These are phyloP conservation scores for Sarcophaga peregrina DNA, from an alignment of 1,140 invertebrate genomes.

Conservation along the genomic window DNA sequence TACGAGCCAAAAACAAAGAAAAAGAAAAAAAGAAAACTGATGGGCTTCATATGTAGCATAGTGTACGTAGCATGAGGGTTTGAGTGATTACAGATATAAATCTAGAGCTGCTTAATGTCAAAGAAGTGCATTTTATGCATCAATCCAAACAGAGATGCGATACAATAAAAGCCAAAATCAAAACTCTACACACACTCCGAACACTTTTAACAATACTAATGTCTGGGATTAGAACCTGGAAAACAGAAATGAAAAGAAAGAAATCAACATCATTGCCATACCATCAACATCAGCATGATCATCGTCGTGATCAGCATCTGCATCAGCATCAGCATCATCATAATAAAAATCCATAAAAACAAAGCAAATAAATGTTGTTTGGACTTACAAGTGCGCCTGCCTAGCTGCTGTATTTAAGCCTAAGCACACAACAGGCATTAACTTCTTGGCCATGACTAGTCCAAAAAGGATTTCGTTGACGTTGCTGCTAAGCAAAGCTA, in stretches of 20 bases:
- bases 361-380: not conserved
- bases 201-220: not conserved
- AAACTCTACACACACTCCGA: not conserved
- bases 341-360: slow-evolving; percentile 37
- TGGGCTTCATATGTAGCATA: no score
- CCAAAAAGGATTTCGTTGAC: not conserved
- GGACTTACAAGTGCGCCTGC: slow-evolving; percentile 17
- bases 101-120: slow-evolving; percentile 41
- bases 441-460: no score
- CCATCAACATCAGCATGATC: not conserved
- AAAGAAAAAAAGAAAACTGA: no score
- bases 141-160: slow-evolving; percentile 4
- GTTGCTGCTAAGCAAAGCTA: not conserved
- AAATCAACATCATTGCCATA: not conserved
- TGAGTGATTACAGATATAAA: slow-evolving; percentile 39
- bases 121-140: slow-evolving; percentile 37
- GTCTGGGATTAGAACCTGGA: not conserved
- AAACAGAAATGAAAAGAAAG: not conserved
- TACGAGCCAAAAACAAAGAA: no score
- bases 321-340: slow-evolving; percentile 11
- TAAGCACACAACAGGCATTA: no score
- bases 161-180: not conserved
- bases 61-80: slow-evolving; percentile 26
- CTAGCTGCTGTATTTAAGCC: not conserved
- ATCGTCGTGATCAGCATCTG: not conserved